Conservation (phyloP, 1,140 invertebrate species). For the Acromyrmex heyeri region DNA sequence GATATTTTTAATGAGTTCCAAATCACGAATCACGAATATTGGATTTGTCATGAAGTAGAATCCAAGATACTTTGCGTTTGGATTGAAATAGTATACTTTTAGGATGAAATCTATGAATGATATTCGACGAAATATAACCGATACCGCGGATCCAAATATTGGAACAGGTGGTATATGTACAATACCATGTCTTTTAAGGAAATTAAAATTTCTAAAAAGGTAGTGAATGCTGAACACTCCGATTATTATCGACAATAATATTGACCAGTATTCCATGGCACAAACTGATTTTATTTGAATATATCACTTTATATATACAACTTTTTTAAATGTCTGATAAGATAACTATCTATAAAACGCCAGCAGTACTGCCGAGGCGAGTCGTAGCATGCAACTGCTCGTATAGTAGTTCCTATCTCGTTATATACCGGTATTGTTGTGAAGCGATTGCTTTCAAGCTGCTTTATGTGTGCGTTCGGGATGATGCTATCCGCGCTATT, state of each 20-base stretch:
- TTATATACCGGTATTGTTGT: no score
- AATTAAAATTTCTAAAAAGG: conserved; percentile 10
- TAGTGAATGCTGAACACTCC: conserved; percentile 45
- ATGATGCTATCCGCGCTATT: no score
- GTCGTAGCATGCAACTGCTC: no score
- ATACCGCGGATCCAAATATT: conserved; percentile 60
- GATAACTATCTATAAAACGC: no score
- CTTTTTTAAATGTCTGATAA: not conserved
- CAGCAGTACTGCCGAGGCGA: no score
- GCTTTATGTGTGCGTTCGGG: no score
- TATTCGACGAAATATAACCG: not conserved
- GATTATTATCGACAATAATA: conserved; percentile 28
- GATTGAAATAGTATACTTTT: conserved; percentile 41
- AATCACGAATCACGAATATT: conserved; percentile 79
- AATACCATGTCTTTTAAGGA: conserved; percentile 72
- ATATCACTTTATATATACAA: not conserved
- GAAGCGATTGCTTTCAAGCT: no score
- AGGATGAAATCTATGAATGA: not conserved
- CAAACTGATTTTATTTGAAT: no score
- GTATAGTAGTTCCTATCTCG: no score
- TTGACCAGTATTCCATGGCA: conserved; percentile 26
- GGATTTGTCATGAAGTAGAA: conserved; percentile 69
- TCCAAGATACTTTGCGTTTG: conserved; percentile 72
- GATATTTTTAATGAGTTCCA: conserved; percentile 79
- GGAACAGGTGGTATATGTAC: conserved; percentile 60